These are phyloP conservation scores for Gila orcuttii DNA, from an alignment of 2,113 vertebrate species.

Conservation along the genomic window DNA sequence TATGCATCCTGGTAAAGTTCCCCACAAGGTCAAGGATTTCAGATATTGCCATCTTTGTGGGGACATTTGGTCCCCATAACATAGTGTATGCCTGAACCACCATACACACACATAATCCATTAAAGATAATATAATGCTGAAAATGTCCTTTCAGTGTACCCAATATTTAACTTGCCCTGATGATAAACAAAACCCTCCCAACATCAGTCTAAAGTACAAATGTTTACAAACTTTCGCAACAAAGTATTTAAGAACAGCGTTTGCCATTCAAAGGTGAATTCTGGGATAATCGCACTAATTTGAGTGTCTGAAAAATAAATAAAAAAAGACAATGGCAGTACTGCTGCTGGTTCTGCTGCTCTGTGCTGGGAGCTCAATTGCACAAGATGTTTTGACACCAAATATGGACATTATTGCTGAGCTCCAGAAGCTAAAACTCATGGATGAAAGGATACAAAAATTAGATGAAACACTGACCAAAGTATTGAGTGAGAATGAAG, in stretches of 20 bases:
- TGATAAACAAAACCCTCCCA: not conserved
- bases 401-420: constrained; percentile 14
- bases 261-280: not conserved
- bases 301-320: not conserved
- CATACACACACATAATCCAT: too few relatives aligned
- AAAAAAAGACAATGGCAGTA: not conserved
- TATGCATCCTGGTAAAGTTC: too few relatives aligned
- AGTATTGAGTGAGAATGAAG: constrained; percentile 27
- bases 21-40: too few relatives aligned
- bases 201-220: constrained; percentile 20
- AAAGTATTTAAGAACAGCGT: not conserved
- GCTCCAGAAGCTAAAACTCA: constrained; percentile 17
- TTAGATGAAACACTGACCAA: constrained; percentile 9
- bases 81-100: too few relatives aligned
- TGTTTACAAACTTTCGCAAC: not conserved
- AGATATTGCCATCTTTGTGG: too few relatives aligned
- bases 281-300: not conserved
- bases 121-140: too few relatives aligned
- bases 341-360: constrained; percentile 25
- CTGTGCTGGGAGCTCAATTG: not conserved
- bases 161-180: too few relatives aligned
- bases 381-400: constrained; percentile 2
- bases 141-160: too few relatives aligned
- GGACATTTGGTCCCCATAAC: too few relatives aligned
- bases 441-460: constrained; percentile 14